These are phyloP conservation scores for Julus scandinavius DNA, from an alignment of 2,888 invertebrate species.

Conservation along the genomic window DNA sequence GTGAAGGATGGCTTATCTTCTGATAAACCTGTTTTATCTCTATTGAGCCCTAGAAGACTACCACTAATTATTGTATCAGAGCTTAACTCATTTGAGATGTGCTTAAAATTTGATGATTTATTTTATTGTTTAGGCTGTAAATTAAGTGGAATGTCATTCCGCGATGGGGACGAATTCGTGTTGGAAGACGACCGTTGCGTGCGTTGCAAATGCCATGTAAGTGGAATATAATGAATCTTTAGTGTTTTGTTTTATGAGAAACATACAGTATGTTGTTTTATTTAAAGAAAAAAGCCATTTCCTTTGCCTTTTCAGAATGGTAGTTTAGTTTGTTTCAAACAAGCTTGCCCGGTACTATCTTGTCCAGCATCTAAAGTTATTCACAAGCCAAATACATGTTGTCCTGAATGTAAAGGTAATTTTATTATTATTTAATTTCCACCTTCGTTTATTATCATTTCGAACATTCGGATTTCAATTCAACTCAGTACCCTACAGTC, in stretches of 20 bases:
- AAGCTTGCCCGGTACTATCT: constrained; percentile 88
- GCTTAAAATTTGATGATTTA: constrained; percentile 16
- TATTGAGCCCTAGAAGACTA: neutral
- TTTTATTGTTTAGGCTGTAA: constrained; percentile 75
- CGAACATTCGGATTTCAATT: too few relatives aligned
- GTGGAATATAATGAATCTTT: constrained; percentile 41
- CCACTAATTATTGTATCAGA: neutral
- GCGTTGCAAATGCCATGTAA: constrained; percentile 78
- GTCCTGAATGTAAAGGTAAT: constrained; percentile 72
- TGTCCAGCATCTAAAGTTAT: constrained; percentile 78
- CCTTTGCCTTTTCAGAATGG: constrained; percentile 67
- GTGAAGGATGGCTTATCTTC: neutral
- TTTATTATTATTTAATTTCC: constrained; percentile 37
- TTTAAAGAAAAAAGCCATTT: neutral
- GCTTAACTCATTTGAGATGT: constrained; percentile 42
- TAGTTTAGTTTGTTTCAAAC: constrained; percentile 81
- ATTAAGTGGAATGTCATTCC: constrained; percentile 84
- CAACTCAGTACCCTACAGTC: too few relatives aligned
- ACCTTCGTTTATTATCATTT: neutral
- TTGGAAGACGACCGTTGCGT: constrained; percentile 87
- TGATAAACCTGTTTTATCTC: constrained; percentile 24
- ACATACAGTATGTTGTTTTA: neutral
- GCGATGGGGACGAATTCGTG: constrained; percentile 80
- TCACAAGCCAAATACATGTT: constrained; percentile 83
- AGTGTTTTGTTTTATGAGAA: neutral